Percentiles rank a stretch among this genome's conserved stretches.
These are phyloP conservation scores for Chloropsis cyanopogon DNA, from an alignment of 2,113 vertebrate species.

Conservation along the genomic window DNA sequence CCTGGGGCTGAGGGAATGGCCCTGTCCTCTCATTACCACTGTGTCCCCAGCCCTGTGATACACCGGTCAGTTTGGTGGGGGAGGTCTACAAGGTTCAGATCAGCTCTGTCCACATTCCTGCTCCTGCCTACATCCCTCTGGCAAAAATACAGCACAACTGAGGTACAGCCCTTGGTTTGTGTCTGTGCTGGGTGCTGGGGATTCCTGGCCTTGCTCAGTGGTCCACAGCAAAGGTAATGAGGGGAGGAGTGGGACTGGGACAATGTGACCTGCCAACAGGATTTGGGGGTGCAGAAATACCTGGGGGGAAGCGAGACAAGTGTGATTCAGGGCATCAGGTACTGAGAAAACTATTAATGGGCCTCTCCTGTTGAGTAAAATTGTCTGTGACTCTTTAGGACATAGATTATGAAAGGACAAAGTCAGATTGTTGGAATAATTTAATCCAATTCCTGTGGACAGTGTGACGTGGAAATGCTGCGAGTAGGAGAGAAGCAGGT, in stretches of 20 bases:
- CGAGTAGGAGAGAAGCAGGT: not conserved
- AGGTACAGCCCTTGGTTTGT: not conserved
- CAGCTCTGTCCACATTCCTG: not conserved
- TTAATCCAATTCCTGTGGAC: not conserved
- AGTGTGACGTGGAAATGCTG: not conserved
- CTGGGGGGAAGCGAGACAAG: rapidly evolving
- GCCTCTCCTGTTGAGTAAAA: not conserved
- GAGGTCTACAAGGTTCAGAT: not conserved
- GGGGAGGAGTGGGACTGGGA: not conserved
- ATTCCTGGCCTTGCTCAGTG: not conserved
- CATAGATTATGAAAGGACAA: not conserved
- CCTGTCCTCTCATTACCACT: rapidly evolving
- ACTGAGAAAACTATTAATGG: not conserved
- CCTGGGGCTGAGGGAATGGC: not conserved
- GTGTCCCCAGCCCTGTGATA: rapidly evolving
- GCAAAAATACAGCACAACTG: not conserved
- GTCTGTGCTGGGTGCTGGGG: not conserved
- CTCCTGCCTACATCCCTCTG: not conserved
- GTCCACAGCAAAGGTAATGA: not conserved
- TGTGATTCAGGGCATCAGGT: not conserved
- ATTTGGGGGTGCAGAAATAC: not conserved
- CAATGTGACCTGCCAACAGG: not conserved
- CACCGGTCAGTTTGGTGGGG: rapidly evolving
- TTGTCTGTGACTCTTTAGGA: not conserved
- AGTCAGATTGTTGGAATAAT: not conserved